Conservation (phyloP, 2,797 vertebrate species). For the Argya squamiceps region DNA sequence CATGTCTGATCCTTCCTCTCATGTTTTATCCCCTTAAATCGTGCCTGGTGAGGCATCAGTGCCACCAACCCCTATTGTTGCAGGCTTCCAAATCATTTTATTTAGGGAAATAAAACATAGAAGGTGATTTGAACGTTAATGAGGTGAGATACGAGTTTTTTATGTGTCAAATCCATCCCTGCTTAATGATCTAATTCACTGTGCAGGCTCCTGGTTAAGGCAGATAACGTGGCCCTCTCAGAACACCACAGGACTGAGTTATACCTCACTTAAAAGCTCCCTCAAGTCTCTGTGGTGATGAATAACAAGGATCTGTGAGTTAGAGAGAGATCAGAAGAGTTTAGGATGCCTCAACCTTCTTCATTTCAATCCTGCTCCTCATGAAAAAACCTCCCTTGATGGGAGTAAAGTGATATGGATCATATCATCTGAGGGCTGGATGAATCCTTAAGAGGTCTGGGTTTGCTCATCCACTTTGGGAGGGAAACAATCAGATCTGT, state of each 20-base stretch:
- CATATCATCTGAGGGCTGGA: not conserved
- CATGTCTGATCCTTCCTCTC: not conserved
- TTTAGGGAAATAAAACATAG: slow-evolving; percentile 12
- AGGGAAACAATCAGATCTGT: not conserved
- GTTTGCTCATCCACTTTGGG: not conserved
- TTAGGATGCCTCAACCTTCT: not conserved
- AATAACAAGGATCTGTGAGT: not conserved
- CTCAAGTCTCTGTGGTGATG: not conserved
- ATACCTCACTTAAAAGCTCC: not conserved
- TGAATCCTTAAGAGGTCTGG: not conserved
- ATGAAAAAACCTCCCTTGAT: not conserved
- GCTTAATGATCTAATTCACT: not conserved
- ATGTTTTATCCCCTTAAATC: not conserved
- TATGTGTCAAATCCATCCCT: slow-evolving; percentile 9
- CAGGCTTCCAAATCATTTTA: not conserved
- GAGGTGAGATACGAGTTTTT: not conserved
- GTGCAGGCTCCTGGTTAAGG: not conserved
- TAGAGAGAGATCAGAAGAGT: not conserved
- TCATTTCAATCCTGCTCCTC: not conserved
- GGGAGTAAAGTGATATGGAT: not conserved
- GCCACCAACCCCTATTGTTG: not conserved
- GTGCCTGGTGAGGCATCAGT: not conserved
- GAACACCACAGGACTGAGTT: not conserved
- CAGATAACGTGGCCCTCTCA: not conserved
- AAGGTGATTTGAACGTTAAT: not conserved